phyloP scores from a whole-genome alignment of 2,797 vertebrate genomes.

The Tenualosa thibaudeaui region DNA sequence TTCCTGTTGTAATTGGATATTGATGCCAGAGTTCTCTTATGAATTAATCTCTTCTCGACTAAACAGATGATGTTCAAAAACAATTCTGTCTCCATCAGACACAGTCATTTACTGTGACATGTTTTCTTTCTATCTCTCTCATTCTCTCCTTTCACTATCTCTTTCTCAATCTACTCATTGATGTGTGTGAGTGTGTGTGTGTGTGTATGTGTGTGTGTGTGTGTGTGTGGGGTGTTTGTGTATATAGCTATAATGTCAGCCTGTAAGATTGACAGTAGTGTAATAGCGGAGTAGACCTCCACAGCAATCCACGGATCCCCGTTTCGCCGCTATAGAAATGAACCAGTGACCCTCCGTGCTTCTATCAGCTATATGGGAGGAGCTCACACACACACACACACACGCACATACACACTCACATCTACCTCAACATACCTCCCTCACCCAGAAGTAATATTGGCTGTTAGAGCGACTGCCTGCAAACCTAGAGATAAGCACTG shows the following conservation, averaged over 20 bases:
- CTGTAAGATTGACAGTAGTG: not conserved
- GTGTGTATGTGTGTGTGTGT: not conserved
- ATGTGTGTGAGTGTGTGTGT: not conserved
- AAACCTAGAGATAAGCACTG: constrained; percentile 14
- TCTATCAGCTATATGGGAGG: not conserved
- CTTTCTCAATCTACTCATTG: too few species aligned
- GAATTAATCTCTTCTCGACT: not conserved
- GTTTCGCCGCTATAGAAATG: not conserved
- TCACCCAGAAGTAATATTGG: not conserved
- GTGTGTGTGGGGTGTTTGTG: not conserved
- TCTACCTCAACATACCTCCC: not conserved
- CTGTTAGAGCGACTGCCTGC: constrained; percentile 3
- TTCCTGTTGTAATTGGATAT: not conserved
- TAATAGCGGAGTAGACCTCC: not conserved
- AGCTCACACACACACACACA: constrained; percentile 5
- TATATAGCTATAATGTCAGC: not conserved
- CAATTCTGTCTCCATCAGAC: not conserved
- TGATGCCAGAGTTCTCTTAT: not conserved
- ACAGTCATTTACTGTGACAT: not conserved
- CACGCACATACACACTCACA: constrained; percentile 5
- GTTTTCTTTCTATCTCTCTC: constrained; percentile 8
- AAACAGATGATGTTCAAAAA: not conserved
- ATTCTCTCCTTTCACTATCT: not conserved
- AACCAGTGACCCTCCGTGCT: not conserved
- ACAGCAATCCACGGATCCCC: not conserved